phyloP scores from a whole-genome alignment of 2,797 vertebrate genomes.

The Hypotaenidia philippensis region DNA sequence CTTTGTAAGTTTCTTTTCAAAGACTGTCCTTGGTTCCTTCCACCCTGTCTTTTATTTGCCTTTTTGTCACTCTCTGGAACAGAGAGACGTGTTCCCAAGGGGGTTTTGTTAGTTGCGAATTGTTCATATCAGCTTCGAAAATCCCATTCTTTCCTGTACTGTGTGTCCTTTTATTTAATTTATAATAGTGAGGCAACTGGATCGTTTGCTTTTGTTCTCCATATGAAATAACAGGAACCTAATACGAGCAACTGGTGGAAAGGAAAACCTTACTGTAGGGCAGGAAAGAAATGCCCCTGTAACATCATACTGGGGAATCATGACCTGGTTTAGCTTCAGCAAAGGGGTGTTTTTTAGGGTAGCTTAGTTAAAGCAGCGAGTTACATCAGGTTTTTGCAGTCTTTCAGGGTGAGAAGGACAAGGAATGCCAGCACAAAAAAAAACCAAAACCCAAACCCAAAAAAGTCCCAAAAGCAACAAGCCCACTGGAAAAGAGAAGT shows the following conservation, averaged over 20 bases:
- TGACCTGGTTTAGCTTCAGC: slow-evolving; percentile 35
- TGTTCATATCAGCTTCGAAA: neutral
- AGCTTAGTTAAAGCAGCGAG: slow-evolving; percentile 22
- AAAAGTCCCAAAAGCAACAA: too few species aligned
- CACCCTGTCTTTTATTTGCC: slow-evolving; percentile 13
- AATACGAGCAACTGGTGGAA: neutral
- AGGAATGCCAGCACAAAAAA: neutral
- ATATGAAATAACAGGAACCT: slow-evolving; percentile 47
- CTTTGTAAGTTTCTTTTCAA: neutral
- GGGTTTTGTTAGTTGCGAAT: slow-evolving; percentile 22
- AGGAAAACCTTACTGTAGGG: slow-evolving; percentile 15
- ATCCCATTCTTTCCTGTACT: neutral
- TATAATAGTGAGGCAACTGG: slow-evolving; percentile 17
- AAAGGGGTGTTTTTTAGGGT: slow-evolving; percentile 17
- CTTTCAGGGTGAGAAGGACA: slow-evolving; percentile 18
- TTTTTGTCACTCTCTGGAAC: slow-evolving; percentile 7
- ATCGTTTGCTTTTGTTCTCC: slow-evolving; percentile 54
- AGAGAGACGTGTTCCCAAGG: neutral
- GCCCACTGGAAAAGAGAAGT: neutral
- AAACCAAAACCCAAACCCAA: too few species aligned
- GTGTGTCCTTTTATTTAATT: slow-evolving; percentile 41
- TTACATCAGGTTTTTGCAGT: slow-evolving; percentile 48
- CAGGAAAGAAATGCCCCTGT: neutral
- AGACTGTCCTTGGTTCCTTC: neutral
- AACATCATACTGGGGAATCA: slow-evolving; percentile 24